Evolutionary conservation across 2,797 vertebrate genomes (phyloP).

Genomic region (Hyperoplus immaculatus): DNA sequence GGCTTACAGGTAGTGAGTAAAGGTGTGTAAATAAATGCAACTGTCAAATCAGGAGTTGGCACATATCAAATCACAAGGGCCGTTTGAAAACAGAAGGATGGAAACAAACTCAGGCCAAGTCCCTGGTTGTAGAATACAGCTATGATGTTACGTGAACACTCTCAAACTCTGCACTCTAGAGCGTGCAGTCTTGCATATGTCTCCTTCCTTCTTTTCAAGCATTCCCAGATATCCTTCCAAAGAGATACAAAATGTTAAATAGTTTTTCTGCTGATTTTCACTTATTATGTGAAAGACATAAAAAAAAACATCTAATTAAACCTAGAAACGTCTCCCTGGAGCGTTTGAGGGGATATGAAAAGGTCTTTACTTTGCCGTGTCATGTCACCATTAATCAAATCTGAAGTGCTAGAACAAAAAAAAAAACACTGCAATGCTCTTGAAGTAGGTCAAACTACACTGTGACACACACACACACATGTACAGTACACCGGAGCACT

Average conservation of each 20-base stretch:
- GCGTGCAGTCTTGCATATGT: background rate
- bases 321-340: constrained; percentile 9
- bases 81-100: constrained; percentile 20
- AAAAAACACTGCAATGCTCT: constrained; percentile 4
- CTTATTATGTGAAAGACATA: background rate
- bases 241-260: background rate
- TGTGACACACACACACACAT: background rate
- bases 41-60: constrained; percentile 11
- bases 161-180: background rate
- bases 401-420: background rate
- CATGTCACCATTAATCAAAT: constrained; percentile 26
- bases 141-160: constrained; percentile 9
- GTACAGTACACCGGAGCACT: background rate
- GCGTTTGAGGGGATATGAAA: constrained; percentile 13
- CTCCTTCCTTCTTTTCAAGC: background rate
- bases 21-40: constrained; percentile 10
- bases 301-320: constrained; percentile 18
- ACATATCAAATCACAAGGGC: constrained; percentile 2
- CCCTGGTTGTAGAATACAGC: constrained; percentile 12
- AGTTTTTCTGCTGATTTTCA: background rate
- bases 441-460: constrained; percentile 27
- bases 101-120: constrained; percentile 22
- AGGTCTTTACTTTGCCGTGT: constrained; percentile 28
- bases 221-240: background rate
- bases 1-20: constrained; percentile 16